A percentile compares a stretch with the other conserved stretches of the same genome.
phyloP scores from a whole-genome alignment of 2,113 vertebrate species.

The Xerus inauris region DNA sequence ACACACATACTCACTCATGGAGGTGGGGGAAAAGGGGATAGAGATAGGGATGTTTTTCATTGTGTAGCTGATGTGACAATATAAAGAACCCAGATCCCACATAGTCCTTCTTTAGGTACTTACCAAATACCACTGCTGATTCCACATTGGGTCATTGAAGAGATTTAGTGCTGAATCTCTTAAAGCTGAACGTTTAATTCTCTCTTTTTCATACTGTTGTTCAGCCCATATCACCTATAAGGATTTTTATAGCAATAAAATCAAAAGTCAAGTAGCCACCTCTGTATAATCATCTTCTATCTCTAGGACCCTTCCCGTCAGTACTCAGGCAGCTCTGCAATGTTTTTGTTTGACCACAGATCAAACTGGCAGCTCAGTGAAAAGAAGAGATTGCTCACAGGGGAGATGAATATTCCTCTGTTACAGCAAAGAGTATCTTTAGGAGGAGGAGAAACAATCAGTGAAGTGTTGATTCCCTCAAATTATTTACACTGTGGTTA shows the following conservation, averaged over 20 bases:
- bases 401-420: constrained; percentile 25
- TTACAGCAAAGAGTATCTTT: neutral
- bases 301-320: neutral
- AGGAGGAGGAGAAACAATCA: neutral
- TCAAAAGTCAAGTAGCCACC: neutral
- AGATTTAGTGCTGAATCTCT: constrained; percentile 90
- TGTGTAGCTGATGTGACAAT: neutral
- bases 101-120: constrained; percentile 76
- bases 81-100: neutral
- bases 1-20: too few species aligned
- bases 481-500: constrained; percentile 51
- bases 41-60: neutral
- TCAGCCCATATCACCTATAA: constrained; percentile 96
- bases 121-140: constrained; percentile 99
- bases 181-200: constrained; percentile 90
- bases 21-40: too few species aligned
- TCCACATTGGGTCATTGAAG: constrained; percentile 99
- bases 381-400: neutral
- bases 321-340: neutral
- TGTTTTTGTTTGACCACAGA: neutral
- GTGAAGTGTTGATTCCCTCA: neutral
- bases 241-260: constrained; percentile 60
- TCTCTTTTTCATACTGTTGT: constrained; percentile 95
- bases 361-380: constrained; percentile 31
- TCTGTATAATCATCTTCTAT: neutral